Base-by-base conservation (phyloP, 2,113 vertebrate species). In the Lepus timidus region DNA sequence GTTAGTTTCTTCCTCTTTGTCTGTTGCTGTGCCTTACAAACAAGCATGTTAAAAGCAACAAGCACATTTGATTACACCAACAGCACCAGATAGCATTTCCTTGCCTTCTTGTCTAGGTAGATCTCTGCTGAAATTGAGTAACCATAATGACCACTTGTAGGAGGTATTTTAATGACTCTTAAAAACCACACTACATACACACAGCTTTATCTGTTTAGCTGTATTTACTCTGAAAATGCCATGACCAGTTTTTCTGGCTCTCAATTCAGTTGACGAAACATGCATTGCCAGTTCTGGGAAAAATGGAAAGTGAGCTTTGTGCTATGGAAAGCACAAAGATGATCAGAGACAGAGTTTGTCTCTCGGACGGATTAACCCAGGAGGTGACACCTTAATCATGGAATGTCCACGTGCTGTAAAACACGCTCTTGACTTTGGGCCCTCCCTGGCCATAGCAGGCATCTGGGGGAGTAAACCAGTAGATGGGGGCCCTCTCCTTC, bases 241-340 rank as follows among this genome's bases (percentile, higher is more conserved):
- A 12, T 52, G 52, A 79, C 90, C 27, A n/a, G 44, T 62, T 94
- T 96, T 92, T 94, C 90, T 90, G 58, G 44, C 17, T 70, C 44
- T 79, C 88, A 90, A 83, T 94, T 65, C 51, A n/a, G 2, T n/a
- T 70, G 44, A 88, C 79, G 85, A 20, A 88, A 70, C 9, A 61
- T 44, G 67, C 95, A 78, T 65, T 82, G 67, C 33, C 13, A 65
- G 3, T 73, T 83, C 44, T 74, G 31, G 75, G 27, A 49, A 73
- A 58, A n/a, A 75, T n/a, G 55, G 10, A 58, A 58, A 14, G n/a
- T 23, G 9, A 70, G 14, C n/a, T 91, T 80, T 44, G 44, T 73
- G 14, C 78, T 61, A 1, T 25, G 31, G 20, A n/a, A 62, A 49
- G 51, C 31, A 4, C 33, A 55, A 64, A 62, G 51, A 52, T 83